Percentiles rank a stretch among this genome's conserved stretches.
Conservation (phyloP, 2,888 invertebrate species). For the Pyrochroa serraticornis region DNA sequence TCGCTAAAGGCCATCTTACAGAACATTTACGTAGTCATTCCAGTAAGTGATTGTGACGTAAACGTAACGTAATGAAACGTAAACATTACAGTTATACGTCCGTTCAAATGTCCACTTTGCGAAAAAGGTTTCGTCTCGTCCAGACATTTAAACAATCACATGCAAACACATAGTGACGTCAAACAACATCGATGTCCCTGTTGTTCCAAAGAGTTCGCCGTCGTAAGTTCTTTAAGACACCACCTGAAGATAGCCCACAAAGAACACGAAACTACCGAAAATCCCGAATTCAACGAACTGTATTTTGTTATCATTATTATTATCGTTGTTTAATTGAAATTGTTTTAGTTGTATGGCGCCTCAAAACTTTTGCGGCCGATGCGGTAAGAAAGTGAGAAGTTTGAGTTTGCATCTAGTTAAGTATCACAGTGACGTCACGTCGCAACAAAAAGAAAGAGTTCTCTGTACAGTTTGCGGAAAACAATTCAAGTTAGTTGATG, state of each 20-base stretch:
- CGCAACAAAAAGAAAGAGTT: slow-evolving; percentile 24
- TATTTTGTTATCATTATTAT: too few relatives aligned
- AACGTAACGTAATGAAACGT: background rate
- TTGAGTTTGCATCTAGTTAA: slow-evolving; percentile 25
- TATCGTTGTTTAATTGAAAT: too few relatives aligned
- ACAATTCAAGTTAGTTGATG: slow-evolving; percentile 41
- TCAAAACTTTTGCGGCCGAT: slow-evolving; percentile 39
- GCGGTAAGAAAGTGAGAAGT: slow-evolving; percentile 39
- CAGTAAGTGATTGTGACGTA: slow-evolving; percentile 33
- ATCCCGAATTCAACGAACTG: background rate
- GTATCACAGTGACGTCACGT: background rate
- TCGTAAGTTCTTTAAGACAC: slow-evolving; percentile 28
- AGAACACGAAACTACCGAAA: slow-evolving; percentile 10
- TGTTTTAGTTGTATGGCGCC: background rate
- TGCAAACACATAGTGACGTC: slow-evolving; percentile 36
- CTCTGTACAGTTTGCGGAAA: slow-evolving; percentile 49
- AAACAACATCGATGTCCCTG: slow-evolving; percentile 36
- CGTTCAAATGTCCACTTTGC: slow-evolving; percentile 42
- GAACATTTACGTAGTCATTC: slow-evolving; percentile 48
- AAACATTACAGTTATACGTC: slow-evolving; percentile 34
- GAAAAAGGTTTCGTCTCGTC: slow-evolving; percentile 41
- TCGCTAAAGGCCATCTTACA: slow-evolving; percentile 43
- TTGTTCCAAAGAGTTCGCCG: slow-evolving; percentile 37
- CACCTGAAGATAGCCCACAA: slow-evolving; percentile 34
- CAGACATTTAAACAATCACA: slow-evolving; percentile 42